A percentile compares a stretch with the other conserved stretches of the same genome.
These are phyloP conservation scores for Plectus sambesii DNA, from an alignment of 1,140 invertebrate species.

Conservation along the genomic window DNA sequence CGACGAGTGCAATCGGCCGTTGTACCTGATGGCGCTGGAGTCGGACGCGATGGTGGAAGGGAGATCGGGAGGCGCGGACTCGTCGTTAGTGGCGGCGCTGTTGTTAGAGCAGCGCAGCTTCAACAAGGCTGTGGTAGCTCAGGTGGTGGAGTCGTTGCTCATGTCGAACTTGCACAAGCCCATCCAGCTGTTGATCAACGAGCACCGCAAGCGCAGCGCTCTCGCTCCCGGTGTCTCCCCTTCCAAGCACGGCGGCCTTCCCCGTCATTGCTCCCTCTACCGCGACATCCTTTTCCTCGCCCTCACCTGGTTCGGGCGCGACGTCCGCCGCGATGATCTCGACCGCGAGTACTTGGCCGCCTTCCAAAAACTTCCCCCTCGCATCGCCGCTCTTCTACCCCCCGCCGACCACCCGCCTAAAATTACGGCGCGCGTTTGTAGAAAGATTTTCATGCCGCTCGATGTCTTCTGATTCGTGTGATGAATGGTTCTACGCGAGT, in stretches of 20 bases:
- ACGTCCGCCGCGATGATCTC: constrained; percentile 18
- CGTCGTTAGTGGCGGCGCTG: constrained; percentile 32
- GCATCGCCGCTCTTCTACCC: constrained; percentile 20
- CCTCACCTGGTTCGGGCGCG: constrained; percentile 19
- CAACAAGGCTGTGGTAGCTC: constrained; percentile 16
- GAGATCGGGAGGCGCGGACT: constrained; percentile 33
- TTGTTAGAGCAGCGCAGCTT: constrained; percentile 28
- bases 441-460: constrained; percentile 26
- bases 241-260: not conserved
- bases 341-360: constrained; percentile 20
- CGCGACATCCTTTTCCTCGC: constrained; percentile 25
- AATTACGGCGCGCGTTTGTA: constrained; percentile 18
- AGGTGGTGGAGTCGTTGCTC: constrained; percentile 16
- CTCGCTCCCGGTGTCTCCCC: constrained; percentile 17
- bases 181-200: constrained; percentile 23
- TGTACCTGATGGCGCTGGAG: constrained; percentile 27
- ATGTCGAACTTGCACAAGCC: constrained; percentile 21
- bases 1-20: constrained; percentile 17
- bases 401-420: constrained; percentile 19
- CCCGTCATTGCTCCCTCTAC: constrained; percentile 5
- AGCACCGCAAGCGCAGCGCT: constrained; percentile 20
- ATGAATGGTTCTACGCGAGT: too few relatives aligned
- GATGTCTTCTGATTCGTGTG: constrained; percentile 19
- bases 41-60: constrained; percentile 29
- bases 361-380: constrained; percentile 17